A percentile compares a stretch with the other conserved stretches of the same genome.
Evolutionary conservation across 2,888 invertebrate genomes (phyloP).

Genomic region (Caenorhabditis sp.): DNA sequence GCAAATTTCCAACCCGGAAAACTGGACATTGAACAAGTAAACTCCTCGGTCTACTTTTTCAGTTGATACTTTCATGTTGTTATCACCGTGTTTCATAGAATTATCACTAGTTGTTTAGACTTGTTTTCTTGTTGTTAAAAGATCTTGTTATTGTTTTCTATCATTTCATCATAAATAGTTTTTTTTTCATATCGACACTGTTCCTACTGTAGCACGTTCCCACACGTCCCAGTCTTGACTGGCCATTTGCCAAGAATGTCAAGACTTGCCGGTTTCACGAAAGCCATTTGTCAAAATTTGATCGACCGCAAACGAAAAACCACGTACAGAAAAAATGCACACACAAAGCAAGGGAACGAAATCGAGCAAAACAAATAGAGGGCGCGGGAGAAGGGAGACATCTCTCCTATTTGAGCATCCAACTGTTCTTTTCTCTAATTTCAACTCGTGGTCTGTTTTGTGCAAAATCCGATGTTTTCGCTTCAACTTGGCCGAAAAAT

Average conservation of each 20-base stretch:
- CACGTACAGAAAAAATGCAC: constrained; percentile 30
- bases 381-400: constrained; percentile 9
- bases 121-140: constrained; percentile 8
- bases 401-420: constrained; percentile 51
- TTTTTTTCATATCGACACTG: no score
- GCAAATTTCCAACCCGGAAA: constrained; percentile 81
- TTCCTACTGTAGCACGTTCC: no score
- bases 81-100: not conserved
- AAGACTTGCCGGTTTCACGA: not conserved
- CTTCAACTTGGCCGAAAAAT: not conserved
- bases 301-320: constrained; percentile 35
- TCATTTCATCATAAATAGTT: not conserved
- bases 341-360: constrained; percentile 27
- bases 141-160: constrained; percentile 10
- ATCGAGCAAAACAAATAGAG: constrained; percentile 56
- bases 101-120: not conserved
- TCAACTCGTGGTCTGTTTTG: constrained; percentile 14
- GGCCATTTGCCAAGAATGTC: not conserved
- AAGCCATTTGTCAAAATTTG: constrained; percentile 57
- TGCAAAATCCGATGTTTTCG: not conserved
- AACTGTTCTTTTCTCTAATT: constrained; percentile 56
- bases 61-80: constrained; percentile 75
- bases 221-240: no score
- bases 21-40: constrained; percentile 84
- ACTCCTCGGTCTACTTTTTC: constrained; percentile 85